phyloP scores from a whole-genome alignment of 2,113 vertebrate species.

The Monopterus albus region DNA sequence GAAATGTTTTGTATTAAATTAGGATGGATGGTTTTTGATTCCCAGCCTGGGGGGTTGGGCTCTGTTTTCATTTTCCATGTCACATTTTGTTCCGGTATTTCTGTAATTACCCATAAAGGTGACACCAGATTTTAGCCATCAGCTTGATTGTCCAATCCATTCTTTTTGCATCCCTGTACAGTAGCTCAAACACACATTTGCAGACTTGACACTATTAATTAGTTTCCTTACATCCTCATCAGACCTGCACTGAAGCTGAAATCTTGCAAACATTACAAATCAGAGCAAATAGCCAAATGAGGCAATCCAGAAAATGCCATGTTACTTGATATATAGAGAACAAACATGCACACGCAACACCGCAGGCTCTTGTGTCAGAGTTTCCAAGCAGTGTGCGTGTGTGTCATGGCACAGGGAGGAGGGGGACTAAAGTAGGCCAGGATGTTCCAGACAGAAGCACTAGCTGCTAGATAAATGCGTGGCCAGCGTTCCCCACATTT shows the following conservation, averaged over 20 bases:
- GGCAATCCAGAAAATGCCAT: constrained; percentile 47
- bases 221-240: constrained; percentile 15
- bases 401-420: constrained; percentile 44
- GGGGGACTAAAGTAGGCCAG: constrained; percentile 82
- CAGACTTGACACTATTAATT: not conserved
- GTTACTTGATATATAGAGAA: constrained; percentile 62
- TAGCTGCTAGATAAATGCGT: constrained; percentile 84
- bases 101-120: constrained; percentile 1
- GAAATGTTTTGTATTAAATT: too few species aligned
- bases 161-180: not conserved
- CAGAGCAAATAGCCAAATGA: not conserved
- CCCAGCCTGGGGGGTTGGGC: too few species aligned
- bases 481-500: constrained; percentile 82
- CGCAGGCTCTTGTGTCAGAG: constrained; percentile 66
- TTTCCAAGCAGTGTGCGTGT: constrained; percentile 60
- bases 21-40: too few species aligned
- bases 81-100: not conserved
- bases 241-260: not conserved
- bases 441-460: constrained; percentile 82
- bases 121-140: constrained; percentile 36
- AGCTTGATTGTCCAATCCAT: constrained; percentile 12
- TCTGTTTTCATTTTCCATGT: too few species aligned
- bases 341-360: constrained; percentile 61
- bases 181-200: not conserved
- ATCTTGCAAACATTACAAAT: constrained; percentile 13